Conservation (phyloP, 2,888 invertebrate genomes). For the Punctoribates punctum region DNA sequence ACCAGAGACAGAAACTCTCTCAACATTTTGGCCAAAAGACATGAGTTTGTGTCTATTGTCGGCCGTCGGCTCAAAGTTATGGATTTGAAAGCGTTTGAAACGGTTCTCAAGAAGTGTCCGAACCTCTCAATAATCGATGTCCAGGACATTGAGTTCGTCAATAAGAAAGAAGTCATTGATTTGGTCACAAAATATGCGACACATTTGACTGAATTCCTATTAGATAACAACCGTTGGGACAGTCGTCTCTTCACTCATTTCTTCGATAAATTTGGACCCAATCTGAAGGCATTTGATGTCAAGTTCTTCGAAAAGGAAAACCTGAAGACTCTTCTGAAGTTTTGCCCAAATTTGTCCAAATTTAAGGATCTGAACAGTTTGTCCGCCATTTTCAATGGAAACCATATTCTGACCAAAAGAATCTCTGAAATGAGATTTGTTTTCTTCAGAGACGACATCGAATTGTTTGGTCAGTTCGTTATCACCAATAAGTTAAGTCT, state of each 20-base stretch:
- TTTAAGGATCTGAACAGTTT: too few relatives aligned
- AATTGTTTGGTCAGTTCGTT: too few relatives aligned
- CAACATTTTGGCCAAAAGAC: background rate
- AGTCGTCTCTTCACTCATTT: background rate
- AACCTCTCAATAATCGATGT: background rate
- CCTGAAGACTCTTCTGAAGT: too few relatives aligned
- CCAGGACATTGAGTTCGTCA: background rate
- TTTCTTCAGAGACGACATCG: too few relatives aligned
- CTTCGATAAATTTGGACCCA: background rate
- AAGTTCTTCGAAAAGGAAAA: too few relatives aligned
- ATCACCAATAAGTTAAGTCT: too few relatives aligned
- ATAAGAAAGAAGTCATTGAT: background rate
- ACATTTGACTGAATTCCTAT: background rate
- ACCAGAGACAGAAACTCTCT: background rate
- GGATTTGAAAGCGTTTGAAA: background rate
- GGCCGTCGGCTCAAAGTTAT: background rate
- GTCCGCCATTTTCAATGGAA: too few relatives aligned
- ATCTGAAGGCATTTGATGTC: background rate
- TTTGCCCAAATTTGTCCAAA: too few relatives aligned
- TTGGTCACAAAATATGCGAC: background rate
- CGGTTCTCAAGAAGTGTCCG: background rate
- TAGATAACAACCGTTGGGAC: background rate
- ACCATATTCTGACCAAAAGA: too few relatives aligned
- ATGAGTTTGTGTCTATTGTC: background rate
- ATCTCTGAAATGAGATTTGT: too few relatives aligned